Conservation (phyloP, 2,113 vertebrate genomes). For the Mastomys coucha region DNA sequence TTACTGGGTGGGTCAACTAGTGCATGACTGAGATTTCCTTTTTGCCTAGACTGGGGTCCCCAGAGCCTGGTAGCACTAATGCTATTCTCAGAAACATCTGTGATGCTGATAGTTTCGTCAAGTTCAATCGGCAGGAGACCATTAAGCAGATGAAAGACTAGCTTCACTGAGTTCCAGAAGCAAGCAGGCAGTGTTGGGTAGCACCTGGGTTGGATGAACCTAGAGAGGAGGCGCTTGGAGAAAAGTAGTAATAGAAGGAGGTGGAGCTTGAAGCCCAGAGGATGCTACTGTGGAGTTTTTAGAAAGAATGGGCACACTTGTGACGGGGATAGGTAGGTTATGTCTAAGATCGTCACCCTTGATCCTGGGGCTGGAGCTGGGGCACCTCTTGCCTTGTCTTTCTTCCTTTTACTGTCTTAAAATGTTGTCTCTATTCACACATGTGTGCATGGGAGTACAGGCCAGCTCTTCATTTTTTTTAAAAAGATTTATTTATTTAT, state of each 20-base stretch:
- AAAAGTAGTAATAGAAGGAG: background rate
- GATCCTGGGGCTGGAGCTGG: background rate
- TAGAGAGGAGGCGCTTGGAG: background rate
- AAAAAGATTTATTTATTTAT: too few relatives aligned
- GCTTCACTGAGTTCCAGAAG: background rate
- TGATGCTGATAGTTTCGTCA: background rate
- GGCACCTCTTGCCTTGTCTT: background rate
- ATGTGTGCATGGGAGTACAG: too few relatives aligned
- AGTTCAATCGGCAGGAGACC: background rate
- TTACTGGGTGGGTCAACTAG: background rate
- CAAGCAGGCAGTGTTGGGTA: background rate
- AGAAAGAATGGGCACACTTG: background rate
- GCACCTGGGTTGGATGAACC: background rate
- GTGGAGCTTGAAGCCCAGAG: background rate
- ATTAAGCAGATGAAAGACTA: background rate
- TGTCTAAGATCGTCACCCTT: background rate
- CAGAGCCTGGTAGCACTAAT: background rate
- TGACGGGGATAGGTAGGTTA: background rate
- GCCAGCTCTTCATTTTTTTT: too few relatives aligned
- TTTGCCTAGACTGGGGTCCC: background rate
- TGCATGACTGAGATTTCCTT: background rate
- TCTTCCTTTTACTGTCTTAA: too few relatives aligned
- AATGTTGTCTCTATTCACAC: too few relatives aligned
- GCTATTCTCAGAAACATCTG: background rate
- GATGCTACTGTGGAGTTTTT: background rate